Evolutionary conservation across 2,113 vertebrate species (phyloP).

Genomic region (Embiotoca jacksoni): DNA sequence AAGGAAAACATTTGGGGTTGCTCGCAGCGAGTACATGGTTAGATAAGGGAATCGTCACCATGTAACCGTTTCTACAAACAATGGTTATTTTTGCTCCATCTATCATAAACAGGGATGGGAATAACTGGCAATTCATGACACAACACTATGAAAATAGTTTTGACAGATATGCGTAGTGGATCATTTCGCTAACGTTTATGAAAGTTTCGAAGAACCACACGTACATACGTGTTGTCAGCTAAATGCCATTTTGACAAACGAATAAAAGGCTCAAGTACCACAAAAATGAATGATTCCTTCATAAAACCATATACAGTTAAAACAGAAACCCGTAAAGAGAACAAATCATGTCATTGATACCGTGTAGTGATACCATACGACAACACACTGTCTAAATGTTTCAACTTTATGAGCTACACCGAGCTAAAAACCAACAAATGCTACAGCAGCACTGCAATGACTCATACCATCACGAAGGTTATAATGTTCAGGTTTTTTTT

Average conservation of each 20-base stretch:
- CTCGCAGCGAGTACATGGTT: neutral
- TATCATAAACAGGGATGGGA: neutral
- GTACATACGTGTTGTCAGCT: too few relatives aligned
- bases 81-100: neutral
- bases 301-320: neutral
- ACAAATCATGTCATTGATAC: neutral
- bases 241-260: neutral
- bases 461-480: neutral
- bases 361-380: neutral
- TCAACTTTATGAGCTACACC: neutral
- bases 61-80: constrained; percentile 8
- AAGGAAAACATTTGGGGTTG: constrained; percentile 3
- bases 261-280: neutral
- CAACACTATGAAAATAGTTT: too few relatives aligned
- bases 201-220: too few relatives aligned
- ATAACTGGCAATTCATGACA: too few relatives aligned
- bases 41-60: constrained; percentile 11
- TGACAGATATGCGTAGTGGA: too few relatives aligned
- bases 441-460: neutral
- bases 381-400: neutral
- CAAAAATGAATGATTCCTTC: neutral
- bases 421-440: neutral
- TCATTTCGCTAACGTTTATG: too few relatives aligned
- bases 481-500: neutral
- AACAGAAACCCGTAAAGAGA: neutral